phyloP scores from a whole-genome alignment of 1,140 invertebrate genomes.

The Drosophila baimaii region DNA sequence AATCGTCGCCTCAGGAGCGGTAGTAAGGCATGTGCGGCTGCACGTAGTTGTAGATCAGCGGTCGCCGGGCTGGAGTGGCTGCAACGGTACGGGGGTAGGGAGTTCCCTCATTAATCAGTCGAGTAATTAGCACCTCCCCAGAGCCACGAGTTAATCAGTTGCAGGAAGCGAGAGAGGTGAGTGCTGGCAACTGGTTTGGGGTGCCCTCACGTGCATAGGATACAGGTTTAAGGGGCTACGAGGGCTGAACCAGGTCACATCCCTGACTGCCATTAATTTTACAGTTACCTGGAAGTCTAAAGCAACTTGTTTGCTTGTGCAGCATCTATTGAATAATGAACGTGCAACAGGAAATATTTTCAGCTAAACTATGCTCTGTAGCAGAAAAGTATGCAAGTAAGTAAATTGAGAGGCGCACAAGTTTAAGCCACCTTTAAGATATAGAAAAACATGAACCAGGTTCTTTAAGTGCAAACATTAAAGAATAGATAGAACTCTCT shows the following conservation, averaged over 20 bases:
- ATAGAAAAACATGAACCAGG: not conserved
- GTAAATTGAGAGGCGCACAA: not conserved
- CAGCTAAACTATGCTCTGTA: not conserved
- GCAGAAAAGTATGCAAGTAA: constrained; percentile 55
- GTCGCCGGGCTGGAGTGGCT: constrained; percentile 67
- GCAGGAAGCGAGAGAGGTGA: no score
- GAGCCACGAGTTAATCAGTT: not conserved
- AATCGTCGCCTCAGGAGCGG: constrained; percentile 58
- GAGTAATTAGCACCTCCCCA: constrained; percentile 11
- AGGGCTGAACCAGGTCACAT: not conserved
- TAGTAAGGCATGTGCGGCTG: constrained; percentile 75
- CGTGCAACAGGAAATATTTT: not conserved
- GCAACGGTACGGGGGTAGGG: constrained; percentile 36
- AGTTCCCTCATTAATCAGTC: constrained; percentile 11
- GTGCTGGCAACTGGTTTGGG: not conserved
- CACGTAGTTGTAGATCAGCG: constrained; percentile 78
- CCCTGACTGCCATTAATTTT: not conserved
- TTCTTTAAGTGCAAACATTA: no score
- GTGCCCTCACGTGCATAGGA: not conserved
- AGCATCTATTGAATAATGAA: not conserved
- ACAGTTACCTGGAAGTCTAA: not conserved
- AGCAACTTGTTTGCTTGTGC: not conserved
- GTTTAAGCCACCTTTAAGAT: not conserved
- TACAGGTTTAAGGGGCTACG: not conserved
- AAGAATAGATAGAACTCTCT: not conserved